Evolutionary conservation across 2,888 invertebrate species (phyloP).

Genomic region (Argyresthia goedartella): DNA sequence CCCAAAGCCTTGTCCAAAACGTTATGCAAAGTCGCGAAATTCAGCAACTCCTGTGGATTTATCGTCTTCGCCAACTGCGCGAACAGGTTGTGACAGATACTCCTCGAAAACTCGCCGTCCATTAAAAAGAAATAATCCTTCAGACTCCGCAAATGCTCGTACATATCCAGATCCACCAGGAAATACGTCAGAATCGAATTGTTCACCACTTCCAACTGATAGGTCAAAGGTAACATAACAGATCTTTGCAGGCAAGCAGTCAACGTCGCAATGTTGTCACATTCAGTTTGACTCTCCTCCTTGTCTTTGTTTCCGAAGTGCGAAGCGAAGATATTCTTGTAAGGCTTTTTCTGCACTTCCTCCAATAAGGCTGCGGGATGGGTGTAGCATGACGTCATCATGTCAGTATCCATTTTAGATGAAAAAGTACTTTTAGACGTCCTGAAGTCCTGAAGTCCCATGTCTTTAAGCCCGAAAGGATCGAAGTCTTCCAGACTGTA

Average conservation of each 20-base stretch:
- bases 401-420: constrained; percentile 34
- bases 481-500: constrained; percentile 55
- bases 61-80: constrained; percentile 74
- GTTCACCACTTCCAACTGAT: constrained; percentile 78
- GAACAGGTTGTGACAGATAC: constrained; percentile 79
- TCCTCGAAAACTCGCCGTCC: constrained; percentile 84
- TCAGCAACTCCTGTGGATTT: constrained; percentile 76
- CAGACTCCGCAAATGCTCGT: constrained; percentile 80
- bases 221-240: constrained; percentile 75
- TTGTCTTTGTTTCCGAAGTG: constrained; percentile 31
- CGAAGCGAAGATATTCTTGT: constrained; percentile 45
- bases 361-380: constrained; percentile 50
- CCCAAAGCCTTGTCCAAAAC: constrained; percentile 78
- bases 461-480: constrained; percentile 50
- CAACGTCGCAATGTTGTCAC: constrained; percentile 57
- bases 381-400: constrained; percentile 37
- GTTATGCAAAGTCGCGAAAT: constrained; percentile 76
- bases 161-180: constrained; percentile 74
- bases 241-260: constrained; percentile 76
- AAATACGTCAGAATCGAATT: constrained; percentile 80
- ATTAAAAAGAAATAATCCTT: constrained; percentile 83
- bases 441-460: constrained; percentile 15
- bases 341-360: constrained; percentile 53
- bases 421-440: constrained; percentile 37
- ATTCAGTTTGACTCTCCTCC: constrained; percentile 30